Evolutionary conservation across 2,888 invertebrate species (phyloP).

Genomic region (Antheraea yamamai): DNA sequence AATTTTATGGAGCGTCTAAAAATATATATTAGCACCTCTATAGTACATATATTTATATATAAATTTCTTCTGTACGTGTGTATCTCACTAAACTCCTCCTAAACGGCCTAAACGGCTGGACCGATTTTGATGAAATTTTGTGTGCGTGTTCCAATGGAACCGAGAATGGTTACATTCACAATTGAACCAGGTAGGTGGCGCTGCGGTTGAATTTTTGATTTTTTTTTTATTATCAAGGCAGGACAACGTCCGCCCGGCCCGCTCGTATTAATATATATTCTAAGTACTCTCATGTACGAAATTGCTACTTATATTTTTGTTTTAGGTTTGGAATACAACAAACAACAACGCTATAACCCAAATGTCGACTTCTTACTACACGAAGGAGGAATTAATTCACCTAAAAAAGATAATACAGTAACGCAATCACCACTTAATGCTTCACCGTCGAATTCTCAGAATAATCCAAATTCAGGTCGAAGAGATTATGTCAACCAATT

Average conservation of each 20-base stretch:
- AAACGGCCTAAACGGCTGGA: too few species aligned
- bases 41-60: not conserved
- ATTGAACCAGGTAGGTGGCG: too few species aligned
- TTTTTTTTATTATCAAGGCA: too few species aligned
- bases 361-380: conserved; percentile 69
- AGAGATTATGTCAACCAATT: conserved; percentile 46
- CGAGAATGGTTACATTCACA: too few species aligned
- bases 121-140: too few species aligned
- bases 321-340: conserved; percentile 55
- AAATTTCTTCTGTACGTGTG: too few species aligned
- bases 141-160: too few species aligned
- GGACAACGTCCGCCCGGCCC: too few species aligned
- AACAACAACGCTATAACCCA: conserved; percentile 51
- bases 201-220: too few species aligned
- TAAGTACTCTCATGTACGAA: not conserved
- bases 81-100: too few species aligned
- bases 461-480: conserved; percentile 34
- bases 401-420: conserved; percentile 50
- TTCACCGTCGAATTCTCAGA: conserved; percentile 25
- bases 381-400: conserved; percentile 53
- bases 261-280: not conserved
- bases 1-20: too few species aligned
- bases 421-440: conserved; percentile 30
- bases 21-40: not conserved
- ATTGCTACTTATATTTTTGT: conserved; percentile 25